These are phyloP conservation scores for Crocidura indochinensis DNA, from an alignment of 2,797 vertebrate species.

Conservation along the genomic window DNA sequence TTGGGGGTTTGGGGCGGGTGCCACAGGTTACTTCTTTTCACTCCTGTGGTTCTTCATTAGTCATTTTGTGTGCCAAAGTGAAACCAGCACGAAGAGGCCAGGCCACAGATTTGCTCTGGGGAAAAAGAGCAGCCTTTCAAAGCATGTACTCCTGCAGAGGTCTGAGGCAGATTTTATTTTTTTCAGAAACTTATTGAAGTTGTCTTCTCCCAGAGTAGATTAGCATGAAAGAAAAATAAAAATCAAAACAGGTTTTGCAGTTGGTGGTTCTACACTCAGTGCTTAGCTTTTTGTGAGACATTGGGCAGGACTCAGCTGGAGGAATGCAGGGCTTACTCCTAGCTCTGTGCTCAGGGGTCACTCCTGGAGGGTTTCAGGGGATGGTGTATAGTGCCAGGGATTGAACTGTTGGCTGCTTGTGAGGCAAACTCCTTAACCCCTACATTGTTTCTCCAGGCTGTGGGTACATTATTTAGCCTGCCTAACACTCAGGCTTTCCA, in stretches of 20 bases:
- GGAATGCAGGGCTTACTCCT: no score
- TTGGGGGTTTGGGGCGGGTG: conserved; percentile 19
- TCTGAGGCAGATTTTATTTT: conserved; percentile 46
- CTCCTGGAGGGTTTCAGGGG: no score
- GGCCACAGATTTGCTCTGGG: conserved; percentile 7
- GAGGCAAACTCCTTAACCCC: no score
- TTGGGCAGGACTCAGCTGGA: no score
- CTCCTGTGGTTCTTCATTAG: conserved; percentile 62
- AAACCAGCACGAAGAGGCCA: conserved; percentile 10
- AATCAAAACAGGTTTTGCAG: background rate
- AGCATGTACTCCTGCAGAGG: background rate
- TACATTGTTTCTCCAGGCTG: no score
- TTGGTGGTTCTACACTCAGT: background rate
- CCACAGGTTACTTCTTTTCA: conserved; percentile 49
- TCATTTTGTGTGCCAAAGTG: conserved; percentile 50
- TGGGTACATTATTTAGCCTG: background rate
- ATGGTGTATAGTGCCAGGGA: no score
- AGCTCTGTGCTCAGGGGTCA: no score
- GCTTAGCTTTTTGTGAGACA: background rate
- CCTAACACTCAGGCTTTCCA: conserved; percentile 30
- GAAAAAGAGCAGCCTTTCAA: conserved; percentile 46
- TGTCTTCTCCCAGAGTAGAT: background rate
- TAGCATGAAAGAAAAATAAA: background rate
- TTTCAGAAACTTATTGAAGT: background rate
- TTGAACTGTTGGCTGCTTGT: no score